phyloP scores from a whole-genome alignment of 2,113 vertebrate genomes.

The Pithys albifrons region DNA sequence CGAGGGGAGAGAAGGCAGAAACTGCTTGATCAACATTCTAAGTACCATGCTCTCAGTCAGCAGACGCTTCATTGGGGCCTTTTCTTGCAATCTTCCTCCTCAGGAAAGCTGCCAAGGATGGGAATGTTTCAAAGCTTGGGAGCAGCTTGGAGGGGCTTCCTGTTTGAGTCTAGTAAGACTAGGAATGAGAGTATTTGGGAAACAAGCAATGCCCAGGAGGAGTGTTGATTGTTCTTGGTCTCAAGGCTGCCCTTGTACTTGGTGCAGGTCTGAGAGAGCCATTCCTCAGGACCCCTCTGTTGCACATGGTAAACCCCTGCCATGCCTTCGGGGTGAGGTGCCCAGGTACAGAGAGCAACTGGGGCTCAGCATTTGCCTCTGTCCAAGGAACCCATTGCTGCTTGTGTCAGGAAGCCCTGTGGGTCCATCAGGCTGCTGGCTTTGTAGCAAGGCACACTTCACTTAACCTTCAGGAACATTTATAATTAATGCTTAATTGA shows the following conservation, averaged over 20 bases:
- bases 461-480: constrained; percentile 66
- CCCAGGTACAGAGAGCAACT: neutral
- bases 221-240: neutral
- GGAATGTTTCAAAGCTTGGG: neutral
- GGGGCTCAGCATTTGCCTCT: neutral
- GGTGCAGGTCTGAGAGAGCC: neutral
- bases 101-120: neutral
- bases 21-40: constrained; percentile 29
- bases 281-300: neutral
- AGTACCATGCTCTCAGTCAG: constrained; percentile 32
- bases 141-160: neutral
- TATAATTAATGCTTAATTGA: constrained; percentile 69
- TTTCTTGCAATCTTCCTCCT: neutral
- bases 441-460: constrained; percentile 26
- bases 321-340: fast-evolving
- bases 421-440: neutral
- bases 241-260: neutral
- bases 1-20: constrained; percentile 49
- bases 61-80: constrained; percentile 1
- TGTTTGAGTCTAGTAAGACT: neutral
- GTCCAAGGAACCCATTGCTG: neutral
- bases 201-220: neutral
- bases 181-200: neutral
- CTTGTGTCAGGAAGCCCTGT: neutral
- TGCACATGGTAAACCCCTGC: neutral